A percentile compares a stretch with the other conserved stretches of the same genome.
Evolutionary conservation across 2,888 invertebrate species (phyloP).

Genomic region (Thecocarcelia acutangulata): DNA sequence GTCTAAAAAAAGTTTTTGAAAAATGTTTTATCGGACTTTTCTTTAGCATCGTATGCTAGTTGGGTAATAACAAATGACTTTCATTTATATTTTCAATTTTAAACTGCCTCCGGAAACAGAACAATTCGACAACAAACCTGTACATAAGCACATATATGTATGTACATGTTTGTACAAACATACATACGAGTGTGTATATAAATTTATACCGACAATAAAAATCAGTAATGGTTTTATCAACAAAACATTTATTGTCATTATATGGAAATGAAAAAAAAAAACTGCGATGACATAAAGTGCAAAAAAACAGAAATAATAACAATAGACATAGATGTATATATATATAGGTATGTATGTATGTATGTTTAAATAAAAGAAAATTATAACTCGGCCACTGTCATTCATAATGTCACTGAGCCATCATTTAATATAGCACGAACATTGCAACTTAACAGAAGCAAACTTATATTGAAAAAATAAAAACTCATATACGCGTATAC

Average conservation of each 20-base stretch:
- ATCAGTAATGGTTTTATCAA: constrained; percentile 58
- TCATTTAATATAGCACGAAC: constrained; percentile 67
- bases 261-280: constrained; percentile 40
- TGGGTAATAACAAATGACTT: constrained; percentile 50
- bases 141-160: background rate
- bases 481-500: background rate
- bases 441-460: constrained; percentile 59
- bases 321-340: background rate
- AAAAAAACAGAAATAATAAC: constrained; percentile 1
- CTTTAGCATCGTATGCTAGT: too few species aligned
- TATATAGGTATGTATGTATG: background rate
- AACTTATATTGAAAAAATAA: constrained; percentile 14
- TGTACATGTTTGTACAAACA: too few species aligned
- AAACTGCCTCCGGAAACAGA: constrained; percentile 41
- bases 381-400: constrained; percentile 57
- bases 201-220: constrained; percentile 31
- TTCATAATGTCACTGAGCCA: constrained; percentile 58
- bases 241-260: constrained; percentile 51
- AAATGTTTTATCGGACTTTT: too few species aligned
- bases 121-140: constrained; percentile 27
- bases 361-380: constrained; percentile 26
- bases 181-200: background rate
- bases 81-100: constrained; percentile 52
- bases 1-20: too few species aligned
- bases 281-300: constrained; percentile 25